A percentile compares a stretch with the other conserved stretches of the same genome.
These are phyloP conservation scores for Serranus cabrilla DNA, from an alignment of 2,797 vertebrate genomes.

Conservation along the genomic window DNA sequence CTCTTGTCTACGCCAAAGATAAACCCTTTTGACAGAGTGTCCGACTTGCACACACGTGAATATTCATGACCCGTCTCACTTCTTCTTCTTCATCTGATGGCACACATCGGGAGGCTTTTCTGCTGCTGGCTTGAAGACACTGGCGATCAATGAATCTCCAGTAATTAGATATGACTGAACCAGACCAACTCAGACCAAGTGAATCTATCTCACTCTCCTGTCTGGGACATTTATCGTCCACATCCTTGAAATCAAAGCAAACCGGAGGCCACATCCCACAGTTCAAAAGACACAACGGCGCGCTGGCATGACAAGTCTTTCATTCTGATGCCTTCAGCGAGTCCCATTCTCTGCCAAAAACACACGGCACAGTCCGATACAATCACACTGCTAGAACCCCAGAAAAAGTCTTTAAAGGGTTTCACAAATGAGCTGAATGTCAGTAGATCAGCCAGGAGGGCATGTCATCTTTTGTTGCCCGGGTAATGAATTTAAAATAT, in stretches of 20 bases:
- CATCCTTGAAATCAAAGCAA: conserved; percentile 44
- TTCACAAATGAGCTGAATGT: too few species aligned
- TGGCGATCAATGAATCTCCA: conserved; percentile 45
- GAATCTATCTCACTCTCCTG: conserved; percentile 47
- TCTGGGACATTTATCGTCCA: conserved; percentile 32
- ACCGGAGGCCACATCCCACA: conserved; percentile 23
- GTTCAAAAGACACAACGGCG: conserved; percentile 13
- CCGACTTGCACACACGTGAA: conserved; percentile 46
- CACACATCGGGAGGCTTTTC: conserved; percentile 14
- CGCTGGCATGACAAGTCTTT: conserved; percentile 17
- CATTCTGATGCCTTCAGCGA: conserved; percentile 24
- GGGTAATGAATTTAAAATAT: conserved; percentile 28
- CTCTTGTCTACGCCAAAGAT: conserved; percentile 45
- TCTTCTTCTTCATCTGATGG: conserved; percentile 13
- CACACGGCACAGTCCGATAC: not conserved
- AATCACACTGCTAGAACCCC: conserved; percentile 7
- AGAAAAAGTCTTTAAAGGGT: conserved; percentile 11
- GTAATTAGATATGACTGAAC: conserved; percentile 60
- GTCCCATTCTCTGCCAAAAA: conserved; percentile 15
- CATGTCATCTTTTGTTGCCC: conserved; percentile 2
- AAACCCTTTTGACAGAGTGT: conserved; percentile 63
- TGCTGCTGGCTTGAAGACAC: conserved; percentile 24
- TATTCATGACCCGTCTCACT: conserved; percentile 54
- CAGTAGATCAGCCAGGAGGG: conserved; percentile 10
- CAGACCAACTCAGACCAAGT: conserved; percentile 27